Percentiles rank a stretch among this genome's conserved stretches.
Evolutionary conservation across 1,140 invertebrate species (phyloP).

Genomic region (Zophobas morio): DNA sequence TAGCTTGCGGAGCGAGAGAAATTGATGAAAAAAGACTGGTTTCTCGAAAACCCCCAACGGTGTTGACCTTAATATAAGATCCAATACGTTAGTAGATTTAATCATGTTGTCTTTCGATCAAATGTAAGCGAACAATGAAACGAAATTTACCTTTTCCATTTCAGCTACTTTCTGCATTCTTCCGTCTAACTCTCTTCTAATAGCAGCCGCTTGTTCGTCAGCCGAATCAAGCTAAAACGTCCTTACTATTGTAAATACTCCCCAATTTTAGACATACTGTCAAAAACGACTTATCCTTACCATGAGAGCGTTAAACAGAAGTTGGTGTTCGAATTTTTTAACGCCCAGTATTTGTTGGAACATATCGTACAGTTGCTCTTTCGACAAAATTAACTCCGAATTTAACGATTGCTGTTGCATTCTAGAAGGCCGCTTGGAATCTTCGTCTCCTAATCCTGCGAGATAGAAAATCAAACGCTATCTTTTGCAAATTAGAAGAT

Average conservation of each 20-base stretch:
- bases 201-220: slow-evolving; percentile 99
- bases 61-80: slow-evolving; percentile 39
- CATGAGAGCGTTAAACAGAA: slow-evolving; percentile 98
- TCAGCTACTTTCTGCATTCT: slow-evolving; percentile 96
- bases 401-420: slow-evolving; percentile 91
- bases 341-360: slow-evolving; percentile 99
- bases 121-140: slow-evolving; percentile 26
- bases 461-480: slow-evolving; percentile 10
- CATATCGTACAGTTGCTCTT: slow-evolving; percentile 99
- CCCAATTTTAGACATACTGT: slow-evolving; percentile 2
- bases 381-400: slow-evolving; percentile 92
- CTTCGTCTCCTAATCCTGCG: slow-evolving; percentile 79
- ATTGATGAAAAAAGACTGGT: slow-evolving; percentile 32
- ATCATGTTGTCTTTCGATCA: slow-evolving; percentile 48
- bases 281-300: slow-evolving; percentile 69
- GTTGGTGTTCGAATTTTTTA: slow-evolving; percentile 99
- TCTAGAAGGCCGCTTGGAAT: slow-evolving; percentile 86
- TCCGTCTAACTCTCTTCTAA: slow-evolving; percentile 97
- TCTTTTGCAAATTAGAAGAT: neutral
- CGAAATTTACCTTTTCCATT: slow-evolving; percentile 89
- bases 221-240: slow-evolving; percentile 92
- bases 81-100: slow-evolving; percentile 38
- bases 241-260: slow-evolving; percentile 21
- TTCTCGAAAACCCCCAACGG: slow-evolving; percentile 35
- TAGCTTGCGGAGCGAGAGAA: slow-evolving; percentile 5